phyloP scores from a whole-genome alignment of 1,140 invertebrate species.

The Chlorops oryzae region DNA sequence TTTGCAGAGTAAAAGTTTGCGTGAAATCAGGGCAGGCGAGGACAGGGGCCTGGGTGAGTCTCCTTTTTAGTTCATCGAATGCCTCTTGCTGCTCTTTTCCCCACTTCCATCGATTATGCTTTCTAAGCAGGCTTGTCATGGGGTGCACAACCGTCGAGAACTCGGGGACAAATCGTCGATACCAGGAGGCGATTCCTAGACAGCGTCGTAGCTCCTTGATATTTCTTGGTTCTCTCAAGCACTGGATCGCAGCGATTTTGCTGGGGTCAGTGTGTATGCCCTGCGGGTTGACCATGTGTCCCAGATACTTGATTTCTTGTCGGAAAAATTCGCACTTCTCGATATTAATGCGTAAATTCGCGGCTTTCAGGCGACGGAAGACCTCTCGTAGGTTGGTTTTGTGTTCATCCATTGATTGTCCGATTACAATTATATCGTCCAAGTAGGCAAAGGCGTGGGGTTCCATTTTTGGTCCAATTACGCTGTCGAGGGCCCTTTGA shows the following conservation, averaged over 20 bases:
- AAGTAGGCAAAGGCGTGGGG: slow-evolving; percentile 39
- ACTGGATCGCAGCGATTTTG: too few species aligned
- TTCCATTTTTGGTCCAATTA: slow-evolving; percentile 16
- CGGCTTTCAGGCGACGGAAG: slow-evolving; percentile 7
- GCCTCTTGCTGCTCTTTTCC: slow-evolving; percentile 1
- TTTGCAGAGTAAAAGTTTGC: slow-evolving; percentile 7
- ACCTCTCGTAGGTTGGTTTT: slow-evolving; percentile 27
- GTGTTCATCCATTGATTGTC: slow-evolving; percentile 38
- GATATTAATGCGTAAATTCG: slow-evolving; percentile 16
- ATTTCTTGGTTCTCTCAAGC: slow-evolving; percentile 26
- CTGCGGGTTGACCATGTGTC: slow-evolving; percentile 21
- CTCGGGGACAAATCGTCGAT: slow-evolving; percentile 35
- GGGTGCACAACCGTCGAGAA: slow-evolving; percentile 33
- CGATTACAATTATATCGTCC: too few species aligned
- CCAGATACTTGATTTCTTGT: slow-evolving; percentile 29
- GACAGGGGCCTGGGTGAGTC: too few species aligned
- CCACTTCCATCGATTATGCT: slow-evolving; percentile 13
- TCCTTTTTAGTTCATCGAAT: slow-evolving; percentile 5
- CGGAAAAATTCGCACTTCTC: slow-evolving; percentile 33
- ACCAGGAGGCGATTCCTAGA: slow-evolving; percentile 39
- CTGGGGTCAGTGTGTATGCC: slow-evolving; percentile 25
- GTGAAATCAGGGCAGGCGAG: slow-evolving; percentile 17
- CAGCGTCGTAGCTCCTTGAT: slow-evolving; percentile 36
- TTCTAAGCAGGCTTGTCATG: slow-evolving; percentile 24
- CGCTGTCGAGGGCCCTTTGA: too few species aligned